Evolutionary conservation across 2,113 vertebrate genomes (phyloP), one percentile per base, ranked within the genome.

Genomic region (Microtus oregoni): DNA sequence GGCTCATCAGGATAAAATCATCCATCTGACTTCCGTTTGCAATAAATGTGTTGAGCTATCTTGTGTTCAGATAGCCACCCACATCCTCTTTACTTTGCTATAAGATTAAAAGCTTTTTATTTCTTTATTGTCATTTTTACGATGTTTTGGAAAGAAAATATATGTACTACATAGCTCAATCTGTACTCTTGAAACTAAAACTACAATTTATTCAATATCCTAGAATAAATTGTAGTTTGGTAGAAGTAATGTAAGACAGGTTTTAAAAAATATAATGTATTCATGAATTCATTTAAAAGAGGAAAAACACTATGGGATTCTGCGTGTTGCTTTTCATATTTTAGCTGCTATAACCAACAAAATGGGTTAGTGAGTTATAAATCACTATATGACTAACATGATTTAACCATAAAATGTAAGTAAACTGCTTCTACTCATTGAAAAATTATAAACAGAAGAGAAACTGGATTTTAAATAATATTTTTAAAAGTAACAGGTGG

Each of bases 121-220:
- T 86, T 58, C 19, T 91, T 85, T 94, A 55, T 92, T n/a, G 38
- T 73, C 38, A 91, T 81, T 86, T 94, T 95, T 78, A 82, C 30
- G 28, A n/a, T 32, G 12, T 78, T 68, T 89, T 63, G 75, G 77
- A 91, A 92, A 44, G 12, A 92, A 93, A 92, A 0, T 3, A 47
- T 65, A 70, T 65, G 38, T 4, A 77, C 26, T 68, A 72, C 13
- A 92, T 86, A 87, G 10, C 12, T 95, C n/a, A 92, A 52, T 63
- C 63, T 95, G 22, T 47, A 97, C 38, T n/a, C 47, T 61, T 30
- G 1, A 77, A 86, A n/a, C 5, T 86, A 20, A 88, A 92, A 70
- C 17, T 76, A 47, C 89, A 96, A 90, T 47, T 77, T 78, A 93
- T 92, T 70, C 67, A 55, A 52, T 47, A 79, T 19, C 12, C 44